A percentile compares a stretch with the other conserved stretches of the same genome.
These are phyloP conservation scores for Hylomyscus alleni DNA, from an alignment of 2,797 vertebrate genomes.

Conservation along the genomic window DNA sequence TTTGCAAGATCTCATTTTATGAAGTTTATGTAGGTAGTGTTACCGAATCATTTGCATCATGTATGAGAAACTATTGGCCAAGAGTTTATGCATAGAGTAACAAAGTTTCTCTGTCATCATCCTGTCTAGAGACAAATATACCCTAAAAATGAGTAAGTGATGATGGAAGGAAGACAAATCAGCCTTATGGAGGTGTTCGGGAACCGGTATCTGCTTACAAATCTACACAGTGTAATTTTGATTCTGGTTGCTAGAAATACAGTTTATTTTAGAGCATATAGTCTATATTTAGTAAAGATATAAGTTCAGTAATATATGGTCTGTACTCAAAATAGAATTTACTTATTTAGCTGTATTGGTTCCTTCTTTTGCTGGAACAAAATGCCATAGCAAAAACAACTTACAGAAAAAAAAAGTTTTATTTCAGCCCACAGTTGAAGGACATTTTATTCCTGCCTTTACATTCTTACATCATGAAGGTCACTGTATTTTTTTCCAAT, in stretches of 20 bases:
- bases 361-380: not conserved
- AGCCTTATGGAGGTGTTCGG: not conserved
- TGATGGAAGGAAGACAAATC: not conserved
- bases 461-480: not conserved
- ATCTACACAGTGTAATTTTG: not conserved
- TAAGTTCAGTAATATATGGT: not conserved
- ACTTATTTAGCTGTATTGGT: not conserved
- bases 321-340: not conserved
- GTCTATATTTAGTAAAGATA: not conserved
- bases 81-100: not conserved
- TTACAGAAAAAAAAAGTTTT: too few relatives aligned
- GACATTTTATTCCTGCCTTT: not conserved
- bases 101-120: not conserved
- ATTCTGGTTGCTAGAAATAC: not conserved
- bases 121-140: not conserved
- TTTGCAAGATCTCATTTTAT: not conserved
- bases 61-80: not conserved
- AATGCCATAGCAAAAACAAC: not conserved
- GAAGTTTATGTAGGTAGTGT: not conserved
- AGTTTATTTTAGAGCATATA: slow-evolving; percentile 33
- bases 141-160: not conserved
- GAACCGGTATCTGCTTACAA: not conserved
- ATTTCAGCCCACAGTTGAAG: not conserved
- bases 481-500: not conserved
- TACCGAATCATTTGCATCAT: not conserved